Base-by-base conservation (phyloP, 2,888 invertebrate species). In the Zeuzera pyrina region DNA sequence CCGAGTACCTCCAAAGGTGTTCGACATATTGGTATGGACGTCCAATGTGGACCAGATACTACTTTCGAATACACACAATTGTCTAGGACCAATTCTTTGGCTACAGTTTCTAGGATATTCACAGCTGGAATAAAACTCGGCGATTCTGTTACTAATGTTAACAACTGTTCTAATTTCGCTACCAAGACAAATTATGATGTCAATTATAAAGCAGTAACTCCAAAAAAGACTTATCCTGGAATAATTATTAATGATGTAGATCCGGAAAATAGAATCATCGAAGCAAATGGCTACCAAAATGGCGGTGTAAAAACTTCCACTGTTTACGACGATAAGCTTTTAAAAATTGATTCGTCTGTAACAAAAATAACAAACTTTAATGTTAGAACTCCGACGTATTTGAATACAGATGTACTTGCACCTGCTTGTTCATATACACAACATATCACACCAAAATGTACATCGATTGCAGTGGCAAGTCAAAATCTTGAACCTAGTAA, bases 1-100 rank as follows among this genome's bases (percentile, higher is more conserved):
- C 81, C 83, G 2, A 76, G 72, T 37, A 81, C 83, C 34, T 83
- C 83, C n/a, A 78, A 76, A 56, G 83, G 83, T 14, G 57, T 81
- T 34, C 69, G 74, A 14, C 76, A 71, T 39, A 36, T 63, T 13
- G 60, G 62, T 33, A 66, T 64, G 50, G 79, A 81, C 41, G 74
- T 64, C 2, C 81, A 81, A 43, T 83, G 83, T 42, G 78, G 81
- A 8, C 63, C 78, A 4, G 79, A 79, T 34, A 19, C 19, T 7
- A 12, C 25, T 12, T 43, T 52, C 1, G 35, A 42, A 14, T 49
- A 48, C 38, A 46, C 62, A 1, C 48, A 50, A 39, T 30, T 63
- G 13, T 61, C 72, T 11, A 49, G 65, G 3, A 55, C 61, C 7
- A 59, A 67, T 6, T 72, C 74, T 1, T 43, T 59, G 8, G 49